Conservation (phyloP, 2,888 invertebrate genomes). For the Gymnocheta viridis region DNA sequence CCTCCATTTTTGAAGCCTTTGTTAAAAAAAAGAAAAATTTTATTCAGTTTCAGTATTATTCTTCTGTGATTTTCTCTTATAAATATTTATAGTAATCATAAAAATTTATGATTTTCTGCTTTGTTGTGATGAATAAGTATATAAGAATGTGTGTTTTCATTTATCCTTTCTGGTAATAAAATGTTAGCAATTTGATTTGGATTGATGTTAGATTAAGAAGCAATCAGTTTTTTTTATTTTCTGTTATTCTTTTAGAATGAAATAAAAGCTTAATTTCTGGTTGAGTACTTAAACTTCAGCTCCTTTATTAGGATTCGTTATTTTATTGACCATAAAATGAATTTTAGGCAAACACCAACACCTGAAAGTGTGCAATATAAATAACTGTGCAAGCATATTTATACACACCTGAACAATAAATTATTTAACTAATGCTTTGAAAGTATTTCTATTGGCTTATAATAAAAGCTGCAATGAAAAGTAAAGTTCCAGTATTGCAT, state of each 20-base stretch:
- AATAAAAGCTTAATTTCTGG: slow-evolving; percentile 23
- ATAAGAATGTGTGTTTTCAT: neutral
- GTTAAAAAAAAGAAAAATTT: slow-evolving; percentile 11
- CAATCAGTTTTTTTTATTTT: slow-evolving; percentile 60
- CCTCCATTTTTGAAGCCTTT: neutral
- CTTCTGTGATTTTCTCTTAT: neutral
- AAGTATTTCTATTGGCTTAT: slow-evolving; percentile 7
- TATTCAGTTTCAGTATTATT: slow-evolving; percentile 4
- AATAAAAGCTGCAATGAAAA: neutral
- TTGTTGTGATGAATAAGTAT: neutral
- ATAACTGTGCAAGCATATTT: neutral
- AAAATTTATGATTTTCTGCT: slow-evolving; percentile 49
- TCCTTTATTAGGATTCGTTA: neutral
- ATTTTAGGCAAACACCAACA: slow-evolving; percentile 30
- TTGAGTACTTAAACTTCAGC: slow-evolving; percentile 14
- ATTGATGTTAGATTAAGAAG: slow-evolving; percentile 73
- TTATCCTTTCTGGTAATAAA: slow-evolving; percentile 49
- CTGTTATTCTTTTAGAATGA: neutral
- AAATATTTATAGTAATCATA: slow-evolving; percentile 45
- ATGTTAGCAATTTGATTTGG: slow-evolving; percentile 72
- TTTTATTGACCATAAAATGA: slow-evolving; percentile 50
- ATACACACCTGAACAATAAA: neutral
- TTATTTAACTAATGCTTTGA: neutral
- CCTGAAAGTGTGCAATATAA: slow-evolving; percentile 44
- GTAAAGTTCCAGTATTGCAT: neutral